These are phyloP conservation scores for Oligia fasciuncula DNA, from an alignment of 2,888 invertebrate species.

Conservation along the genomic window DNA sequence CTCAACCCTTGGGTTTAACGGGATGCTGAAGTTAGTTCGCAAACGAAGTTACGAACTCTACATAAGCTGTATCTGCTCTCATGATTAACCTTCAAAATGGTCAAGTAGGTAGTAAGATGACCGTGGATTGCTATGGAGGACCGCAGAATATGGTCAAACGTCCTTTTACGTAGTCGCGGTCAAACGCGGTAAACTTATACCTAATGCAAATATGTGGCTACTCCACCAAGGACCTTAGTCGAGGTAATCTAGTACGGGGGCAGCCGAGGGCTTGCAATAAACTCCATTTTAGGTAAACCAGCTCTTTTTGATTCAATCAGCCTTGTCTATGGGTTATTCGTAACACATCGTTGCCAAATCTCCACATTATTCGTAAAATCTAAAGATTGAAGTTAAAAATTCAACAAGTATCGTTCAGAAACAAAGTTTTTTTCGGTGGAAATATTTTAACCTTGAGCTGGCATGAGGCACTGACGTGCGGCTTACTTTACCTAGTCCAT, in stretches of 20 bases:
- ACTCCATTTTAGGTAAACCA: slow-evolving; percentile 8
- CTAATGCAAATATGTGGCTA: slow-evolving; percentile 10
- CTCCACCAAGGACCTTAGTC: slow-evolving; percentile 9
- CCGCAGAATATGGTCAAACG: slow-evolving; percentile 20
- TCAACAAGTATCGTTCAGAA: not conserved
- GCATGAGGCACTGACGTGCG: too few relatives aligned
- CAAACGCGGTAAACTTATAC: slow-evolving; percentile 2
- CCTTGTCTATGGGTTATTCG: slow-evolving; percentile 28
- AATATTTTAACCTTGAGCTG: too few relatives aligned
- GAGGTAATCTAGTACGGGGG: slow-evolving; percentile 29
- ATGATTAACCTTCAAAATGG: not conserved
- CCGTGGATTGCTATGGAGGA: not conserved
- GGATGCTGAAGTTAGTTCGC: not conserved
- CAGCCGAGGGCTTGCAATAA: not conserved
- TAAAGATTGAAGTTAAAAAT: not conserved
- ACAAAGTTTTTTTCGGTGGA: not conserved
- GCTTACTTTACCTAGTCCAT: too few relatives aligned
- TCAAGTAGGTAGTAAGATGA: not conserved
- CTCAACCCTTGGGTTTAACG: not conserved
- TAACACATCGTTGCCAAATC: slow-evolving; percentile 6
- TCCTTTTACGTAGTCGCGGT: slow-evolving; percentile 25
- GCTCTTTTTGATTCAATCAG: not conserved
- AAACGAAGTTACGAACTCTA: not conserved
- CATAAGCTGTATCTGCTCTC: not conserved
- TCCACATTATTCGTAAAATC: not conserved